Conservation (phyloP, 37 sponge, comb jelly and placozoan species). For the Beroe forskalii region DNA sequence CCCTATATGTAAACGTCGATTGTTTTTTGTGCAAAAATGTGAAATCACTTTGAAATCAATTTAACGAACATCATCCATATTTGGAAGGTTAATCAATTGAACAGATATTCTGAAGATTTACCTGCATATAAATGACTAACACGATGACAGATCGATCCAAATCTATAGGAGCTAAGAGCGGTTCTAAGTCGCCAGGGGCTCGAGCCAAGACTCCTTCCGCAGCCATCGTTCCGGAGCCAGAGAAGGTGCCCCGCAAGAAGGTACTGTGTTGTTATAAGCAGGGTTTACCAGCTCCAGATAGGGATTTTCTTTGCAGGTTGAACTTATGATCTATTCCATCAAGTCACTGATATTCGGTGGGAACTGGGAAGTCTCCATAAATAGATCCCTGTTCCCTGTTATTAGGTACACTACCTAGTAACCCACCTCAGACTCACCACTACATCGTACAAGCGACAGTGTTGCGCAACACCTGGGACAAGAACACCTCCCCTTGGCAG, state of each 20-base stretch:
- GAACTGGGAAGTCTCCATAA: too few species aligned
- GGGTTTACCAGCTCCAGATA: background rate
- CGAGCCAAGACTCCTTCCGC: background rate
- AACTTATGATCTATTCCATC: too few species aligned
- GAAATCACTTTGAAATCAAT: too few species aligned
- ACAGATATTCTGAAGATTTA: too few species aligned
- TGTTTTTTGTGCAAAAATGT: too few species aligned
- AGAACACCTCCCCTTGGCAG: constrained; percentile 47
- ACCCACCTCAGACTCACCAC: constrained; percentile 75
- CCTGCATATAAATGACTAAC: too few species aligned
- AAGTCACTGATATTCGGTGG: too few species aligned
- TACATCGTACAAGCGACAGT: constrained; percentile 79
- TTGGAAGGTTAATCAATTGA: too few species aligned
- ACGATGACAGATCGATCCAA: constrained; percentile 22
- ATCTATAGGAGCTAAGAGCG: constrained; percentile 24
- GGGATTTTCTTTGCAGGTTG: background rate
- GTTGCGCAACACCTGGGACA: constrained; percentile 77
- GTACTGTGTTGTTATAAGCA: background rate
- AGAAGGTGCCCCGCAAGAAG: constrained; percentile 9
- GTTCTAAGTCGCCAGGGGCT: constrained; percentile 22
- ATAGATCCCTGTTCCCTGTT: too few species aligned
- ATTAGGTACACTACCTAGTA: too few species aligned
- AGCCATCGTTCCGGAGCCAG: background rate
- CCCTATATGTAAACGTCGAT: too few species aligned
- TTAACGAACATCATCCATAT: too few species aligned